These are phyloP conservation scores for Harpagifer antarcticus DNA, from an alignment of 2,797 vertebrate genomes.

Conservation along the genomic window DNA sequence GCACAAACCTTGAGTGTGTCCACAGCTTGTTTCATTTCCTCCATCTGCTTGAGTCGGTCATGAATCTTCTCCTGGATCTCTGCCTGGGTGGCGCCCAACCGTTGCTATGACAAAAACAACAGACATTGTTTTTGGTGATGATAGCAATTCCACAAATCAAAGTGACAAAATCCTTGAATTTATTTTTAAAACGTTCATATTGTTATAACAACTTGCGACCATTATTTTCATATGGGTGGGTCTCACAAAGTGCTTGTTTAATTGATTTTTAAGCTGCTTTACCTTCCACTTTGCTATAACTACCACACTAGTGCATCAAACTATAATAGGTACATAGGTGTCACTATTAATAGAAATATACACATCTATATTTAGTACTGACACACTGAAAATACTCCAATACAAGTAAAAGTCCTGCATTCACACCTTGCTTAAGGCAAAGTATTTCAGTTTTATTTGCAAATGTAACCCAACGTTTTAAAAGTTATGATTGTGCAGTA, in stretches of 20 bases:
- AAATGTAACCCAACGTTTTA: too few species aligned
- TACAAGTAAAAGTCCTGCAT: too few species aligned
- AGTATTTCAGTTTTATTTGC: too few species aligned
- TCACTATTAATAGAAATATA: background rate
- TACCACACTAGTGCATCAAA: background rate
- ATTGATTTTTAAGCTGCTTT: conserved; percentile 12
- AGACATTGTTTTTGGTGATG: background rate
- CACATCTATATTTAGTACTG: too few species aligned
- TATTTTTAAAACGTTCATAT: background rate
- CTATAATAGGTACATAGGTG: background rate
- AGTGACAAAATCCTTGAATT: background rate
- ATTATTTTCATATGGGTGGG: conserved; percentile 37
- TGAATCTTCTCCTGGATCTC: conserved; percentile 89
- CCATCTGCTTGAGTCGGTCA: conserved; percentile 88
- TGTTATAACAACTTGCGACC: too few species aligned
- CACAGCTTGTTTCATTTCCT: conserved; percentile 87
- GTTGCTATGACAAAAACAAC: conserved; percentile 74
- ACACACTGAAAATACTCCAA: too few species aligned
- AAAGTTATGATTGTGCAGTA: too few species aligned
- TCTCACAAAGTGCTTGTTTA: conserved; percentile 33
- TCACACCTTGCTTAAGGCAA: too few species aligned
- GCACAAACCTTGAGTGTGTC: conserved; percentile 85
- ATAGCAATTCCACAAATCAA: background rate
- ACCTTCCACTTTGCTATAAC: conserved; percentile 5
- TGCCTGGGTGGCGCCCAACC: conserved; percentile 86